Evolutionary conservation across 2,113 vertebrate genomes (phyloP).

Genomic region (Callospermophilus lateralis): DNA sequence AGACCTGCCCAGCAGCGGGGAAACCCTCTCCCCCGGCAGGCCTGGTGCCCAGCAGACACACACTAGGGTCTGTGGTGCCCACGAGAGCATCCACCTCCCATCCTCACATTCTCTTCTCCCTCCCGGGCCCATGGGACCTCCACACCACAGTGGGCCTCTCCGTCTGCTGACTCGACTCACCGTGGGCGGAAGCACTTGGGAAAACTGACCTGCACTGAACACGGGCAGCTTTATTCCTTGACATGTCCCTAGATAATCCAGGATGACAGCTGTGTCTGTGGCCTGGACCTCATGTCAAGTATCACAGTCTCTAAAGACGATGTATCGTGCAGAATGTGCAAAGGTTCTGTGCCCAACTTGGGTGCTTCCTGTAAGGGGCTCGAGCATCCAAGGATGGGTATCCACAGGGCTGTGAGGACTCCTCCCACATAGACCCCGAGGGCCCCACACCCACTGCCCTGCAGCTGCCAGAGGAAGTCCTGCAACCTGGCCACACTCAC

Average conservation of each 20-base stretch:
- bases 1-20: not conserved
- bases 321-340: not conserved
- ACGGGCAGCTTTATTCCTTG: not conserved
- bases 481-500: too few relatives aligned
- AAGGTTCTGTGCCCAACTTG: not conserved
- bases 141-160: fast-evolving
- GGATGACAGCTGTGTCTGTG: not conserved
- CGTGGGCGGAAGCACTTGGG: not conserved
- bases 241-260: not conserved
- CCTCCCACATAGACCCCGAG: not conserved
- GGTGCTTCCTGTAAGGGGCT: not conserved
- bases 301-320: not conserved
- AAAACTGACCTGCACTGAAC: not conserved
- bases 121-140: fast-evolving
- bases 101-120: fast-evolving
- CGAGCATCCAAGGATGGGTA: not conserved
- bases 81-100: fast-evolving
- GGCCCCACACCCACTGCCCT: not conserved
- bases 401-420: too few relatives aligned
- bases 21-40: fast-evolving
- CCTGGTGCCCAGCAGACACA: fast-evolving
- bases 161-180: too few relatives aligned
- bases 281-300: too few relatives aligned
- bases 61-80: fast-evolving
- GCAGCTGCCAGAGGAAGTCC: not conserved